Base-by-base conservation (phyloP, 2,113 vertebrate species). In the Mellivora capensis region DNA sequence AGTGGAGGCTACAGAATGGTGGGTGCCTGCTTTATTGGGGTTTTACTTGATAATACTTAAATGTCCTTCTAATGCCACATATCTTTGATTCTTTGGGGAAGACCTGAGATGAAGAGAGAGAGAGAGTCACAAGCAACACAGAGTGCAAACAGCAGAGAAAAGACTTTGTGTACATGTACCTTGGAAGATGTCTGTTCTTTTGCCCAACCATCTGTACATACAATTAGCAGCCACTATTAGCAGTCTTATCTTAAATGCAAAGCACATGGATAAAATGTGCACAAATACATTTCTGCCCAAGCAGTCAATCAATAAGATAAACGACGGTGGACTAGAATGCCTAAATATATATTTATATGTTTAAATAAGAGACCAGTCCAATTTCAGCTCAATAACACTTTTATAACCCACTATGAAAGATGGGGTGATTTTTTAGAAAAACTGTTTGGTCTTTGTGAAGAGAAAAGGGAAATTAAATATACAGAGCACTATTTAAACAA, bases 401-500 rank as follows among this genome's bases (percentile, higher is more conserved):
- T 97, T 92, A 96, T 90, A 95, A 91, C 47, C 67, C 23, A 3
- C 83, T 94, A 11, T 94, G 94, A 97, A 97, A 94, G 86, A 95
- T 83, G 37, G 39, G 54, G 47, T 94, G 77, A 76, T 93, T n/a
- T 5, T 27, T n/a, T 4, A 15, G 71, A 87, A 94, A 94, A 97
- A 85, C 39, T 52, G 71, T 95, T 97, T 97, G 95, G 23, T 87
- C 94, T 98, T 96, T 97, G 96, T 83, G 87, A 89, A 90, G 74
- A 97, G 91, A 90, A 93, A 72, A 92, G 97, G 96, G 94, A 97
- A 97, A 97, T 98, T 90, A 96, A 97, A 98, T 94, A 97, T 21
- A 98, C 74, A 97, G 90, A 95, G 61, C 67, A 74, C 97, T 97
- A 64, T 97, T 97, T 98, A 97, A 98, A 98, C 94, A 98, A 92